Base-by-base conservation (phyloP, 2,797 vertebrate species). In the Falco berigora region DNA sequence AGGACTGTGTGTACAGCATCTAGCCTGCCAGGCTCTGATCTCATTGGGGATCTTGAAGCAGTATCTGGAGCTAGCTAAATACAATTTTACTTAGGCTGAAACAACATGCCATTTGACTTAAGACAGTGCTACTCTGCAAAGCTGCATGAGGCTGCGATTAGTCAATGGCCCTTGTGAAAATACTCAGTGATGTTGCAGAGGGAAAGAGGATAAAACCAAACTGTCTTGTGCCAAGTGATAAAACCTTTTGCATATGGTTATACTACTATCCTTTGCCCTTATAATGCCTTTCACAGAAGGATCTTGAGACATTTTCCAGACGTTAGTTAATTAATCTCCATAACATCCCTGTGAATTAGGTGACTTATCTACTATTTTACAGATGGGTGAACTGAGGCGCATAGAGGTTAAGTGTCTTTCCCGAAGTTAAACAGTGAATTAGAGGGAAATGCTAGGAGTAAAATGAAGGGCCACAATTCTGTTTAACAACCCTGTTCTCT, bases 291-390 rank as follows among this genome's bases (percentile, higher is more conserved):
- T 96, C 91, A 93, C 69, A 94, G 95, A 38, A 90, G 91, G 94
- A 94, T 96, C 94, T 63, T 73, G 71, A 95, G 92, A 78, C 90
- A 78, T 93, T 96, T 96, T 96, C 95, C 91, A 94, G 90, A 63
- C 66, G 25, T 95, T 96, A 84, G 91, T 92, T 96, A 97, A 96
- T 97, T 97, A 96, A 96, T 97, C 94, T 96, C 95, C 88, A 92
- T 96, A 96, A 95, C 96, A 95, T 95, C 93, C 96, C 90, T 38
- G 76, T 69, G 96, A 95, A 96, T 95, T 92, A 96, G 96, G 95
- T 95, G 94, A 96, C 96, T 96, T 96, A 96, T 96, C 96, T 97
- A 5, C 96, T 95, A 3, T 79, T 96, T 94, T 90, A 93, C 95
- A 95, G 95, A 69, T 1, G 69, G 53, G 91, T 30, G 91, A 95